A percentile compares a stretch with the other conserved stretches of the same genome.
Conservation (phyloP, 2,113 vertebrate genomes). For the Piaya cayana region DNA sequence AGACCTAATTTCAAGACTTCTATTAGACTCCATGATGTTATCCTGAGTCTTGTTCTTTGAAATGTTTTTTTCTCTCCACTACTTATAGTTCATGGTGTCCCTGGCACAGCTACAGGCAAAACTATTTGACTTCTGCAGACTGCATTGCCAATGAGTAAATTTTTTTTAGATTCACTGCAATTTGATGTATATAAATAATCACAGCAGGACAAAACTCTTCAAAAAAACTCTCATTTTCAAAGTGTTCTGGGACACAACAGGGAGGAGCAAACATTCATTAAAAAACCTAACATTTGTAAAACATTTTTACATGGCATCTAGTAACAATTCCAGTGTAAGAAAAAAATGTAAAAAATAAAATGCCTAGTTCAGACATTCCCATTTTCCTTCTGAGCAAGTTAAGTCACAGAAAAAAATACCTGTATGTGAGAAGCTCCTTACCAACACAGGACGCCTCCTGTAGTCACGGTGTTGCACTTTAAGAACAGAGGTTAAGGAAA, state of each 20-base stretch:
- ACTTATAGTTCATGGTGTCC: not conserved
- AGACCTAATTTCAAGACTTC: not conserved
- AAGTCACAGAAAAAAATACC: not conserved
- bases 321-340: not conserved
- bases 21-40: not conserved
- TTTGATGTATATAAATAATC: constrained; percentile 35
- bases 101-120: constrained; percentile 1
- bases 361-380: not conserved
- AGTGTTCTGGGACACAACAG: not conserved
- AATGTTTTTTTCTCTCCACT: not conserved
- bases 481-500: not conserved
- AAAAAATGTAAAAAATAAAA: not conserved
- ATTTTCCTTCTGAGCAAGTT: not conserved
- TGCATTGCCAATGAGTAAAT: constrained; percentile 34
- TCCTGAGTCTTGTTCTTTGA: not conserved
- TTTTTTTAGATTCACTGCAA: constrained; percentile 6
- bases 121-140: constrained; percentile 7
- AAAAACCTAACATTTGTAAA: not conserved
- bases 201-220: not conserved
- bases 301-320: not conserved
- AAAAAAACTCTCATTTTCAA: constrained; percentile 6
- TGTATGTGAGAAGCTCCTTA: not conserved
- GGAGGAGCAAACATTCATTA: not conserved
- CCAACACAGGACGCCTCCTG: not conserved
- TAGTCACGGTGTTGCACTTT: not conserved